phyloP scores from a whole-genome alignment of 2,797 vertebrate species.

The Myioborus miniatus region DNA sequence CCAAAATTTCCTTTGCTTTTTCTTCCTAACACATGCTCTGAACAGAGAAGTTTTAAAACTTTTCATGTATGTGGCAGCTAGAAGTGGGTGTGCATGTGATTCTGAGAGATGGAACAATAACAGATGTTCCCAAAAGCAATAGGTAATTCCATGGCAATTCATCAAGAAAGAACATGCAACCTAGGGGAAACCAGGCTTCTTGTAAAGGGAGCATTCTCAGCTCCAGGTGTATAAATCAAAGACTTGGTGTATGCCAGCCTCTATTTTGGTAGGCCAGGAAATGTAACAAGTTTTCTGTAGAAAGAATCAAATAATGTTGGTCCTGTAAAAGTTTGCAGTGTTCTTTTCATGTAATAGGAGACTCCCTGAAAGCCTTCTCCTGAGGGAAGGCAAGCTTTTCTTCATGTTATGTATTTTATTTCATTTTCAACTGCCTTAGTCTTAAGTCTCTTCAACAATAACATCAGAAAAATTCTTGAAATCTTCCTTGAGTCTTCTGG shows the following conservation, averaged over 20 bases:
- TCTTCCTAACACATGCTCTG: background rate
- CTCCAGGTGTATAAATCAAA: constrained; percentile 55
- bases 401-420: background rate
- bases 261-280: constrained; percentile 29
- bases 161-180: constrained; percentile 7
- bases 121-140: constrained; percentile 49
- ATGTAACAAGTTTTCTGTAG: background rate
- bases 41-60: background rate
- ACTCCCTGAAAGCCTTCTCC: background rate
- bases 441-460: background rate
- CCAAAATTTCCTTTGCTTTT: background rate
- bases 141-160: constrained; percentile 28
- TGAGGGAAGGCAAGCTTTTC: background rate
- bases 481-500: background rate
- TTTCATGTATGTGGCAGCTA: background rate
- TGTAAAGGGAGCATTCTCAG: constrained; percentile 27
- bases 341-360: background rate
- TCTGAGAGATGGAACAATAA: background rate
- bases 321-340: background rate
- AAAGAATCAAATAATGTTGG: background rate
- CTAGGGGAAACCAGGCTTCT: constrained; percentile 37
- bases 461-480: background rate
- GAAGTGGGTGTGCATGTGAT: background rate
- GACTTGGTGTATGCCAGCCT: background rate
- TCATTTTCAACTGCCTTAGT: background rate